phyloP scores from a whole-genome alignment of 2,888 invertebrate genomes.

The Drosophila cyrtoloma region DNA sequence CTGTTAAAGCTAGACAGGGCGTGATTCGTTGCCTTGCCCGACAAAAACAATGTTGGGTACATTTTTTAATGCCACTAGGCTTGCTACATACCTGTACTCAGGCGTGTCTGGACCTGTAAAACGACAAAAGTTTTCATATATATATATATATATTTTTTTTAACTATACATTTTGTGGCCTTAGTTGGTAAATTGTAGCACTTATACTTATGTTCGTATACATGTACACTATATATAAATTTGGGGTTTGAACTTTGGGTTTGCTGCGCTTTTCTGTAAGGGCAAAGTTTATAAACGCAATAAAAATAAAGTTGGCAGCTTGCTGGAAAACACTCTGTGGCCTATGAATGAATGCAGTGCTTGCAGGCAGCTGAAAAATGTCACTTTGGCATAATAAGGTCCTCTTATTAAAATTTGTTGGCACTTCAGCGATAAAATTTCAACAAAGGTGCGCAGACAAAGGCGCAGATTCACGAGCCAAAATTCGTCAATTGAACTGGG shows the following conservation, averaged over 20 bases:
- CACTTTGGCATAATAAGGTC: conserved; percentile 69
- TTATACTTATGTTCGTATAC: conserved; percentile 27
- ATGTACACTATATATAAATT: conserved; percentile 45
- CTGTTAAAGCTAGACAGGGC: conserved; percentile 45
- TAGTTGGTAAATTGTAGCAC: conserved; percentile 53
- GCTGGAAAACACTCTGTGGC: conserved; percentile 37
- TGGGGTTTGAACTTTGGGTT: conserved; percentile 64
- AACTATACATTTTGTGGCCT: conserved; percentile 17
- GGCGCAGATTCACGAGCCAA: conserved; percentile 43
- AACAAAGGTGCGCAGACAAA: conserved; percentile 66
- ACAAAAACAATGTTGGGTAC: conserved; percentile 42
- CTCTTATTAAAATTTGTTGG: conserved; percentile 61
- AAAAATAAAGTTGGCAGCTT: conserved; percentile 73
- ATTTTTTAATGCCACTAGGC: conserved; percentile 33
- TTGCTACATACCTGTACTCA: conserved; percentile 37
- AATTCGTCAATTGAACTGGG: conserved; percentile 36
- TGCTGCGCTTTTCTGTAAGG: conserved; percentile 57
- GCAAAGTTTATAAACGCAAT: conserved; percentile 80
- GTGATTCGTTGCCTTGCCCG: conserved; percentile 25
- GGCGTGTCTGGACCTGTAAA: conserved; percentile 19
- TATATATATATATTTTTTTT: background rate
- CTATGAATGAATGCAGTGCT: conserved; percentile 22
- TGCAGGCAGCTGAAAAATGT: conserved; percentile 58
- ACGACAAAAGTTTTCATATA: conserved; percentile 1
- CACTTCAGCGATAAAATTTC: conserved; percentile 35